Conservation (phyloP, 2,888 invertebrate genomes). For the Entomobrya multifasciata region DNA sequence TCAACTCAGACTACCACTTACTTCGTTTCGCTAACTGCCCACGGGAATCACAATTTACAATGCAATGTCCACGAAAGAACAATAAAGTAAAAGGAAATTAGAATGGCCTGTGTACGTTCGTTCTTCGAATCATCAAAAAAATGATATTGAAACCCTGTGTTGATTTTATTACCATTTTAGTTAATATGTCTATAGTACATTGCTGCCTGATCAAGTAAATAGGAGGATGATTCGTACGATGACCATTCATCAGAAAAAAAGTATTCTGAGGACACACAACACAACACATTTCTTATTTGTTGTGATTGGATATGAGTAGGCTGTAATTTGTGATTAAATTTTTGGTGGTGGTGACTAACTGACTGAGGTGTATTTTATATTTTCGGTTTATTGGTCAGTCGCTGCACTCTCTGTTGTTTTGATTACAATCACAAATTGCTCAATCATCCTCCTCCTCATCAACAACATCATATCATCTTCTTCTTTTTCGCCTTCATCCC, state of each 20-base stretch:
- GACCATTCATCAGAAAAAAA: no score
- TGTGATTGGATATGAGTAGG: not conserved
- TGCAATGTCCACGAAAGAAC: no score
- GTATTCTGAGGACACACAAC: no score
- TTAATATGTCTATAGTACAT: not conserved
- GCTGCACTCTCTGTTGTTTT: slow-evolving; percentile 24
- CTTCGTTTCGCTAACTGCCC: no score
- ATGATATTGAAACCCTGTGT: slow-evolving; percentile 35
- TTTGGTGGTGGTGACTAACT: not conserved
- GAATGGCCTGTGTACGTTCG: slow-evolving; percentile 1
- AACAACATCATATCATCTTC: slow-evolving; percentile 1
- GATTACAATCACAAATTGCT: slow-evolving; percentile 64
- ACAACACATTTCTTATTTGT: no score
- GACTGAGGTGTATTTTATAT: slow-evolving; percentile 9
- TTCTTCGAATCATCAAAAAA: not conserved
- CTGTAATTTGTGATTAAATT: slow-evolving; percentile 2
- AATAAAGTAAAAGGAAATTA: slow-evolving; percentile 42
- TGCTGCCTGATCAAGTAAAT: not conserved
- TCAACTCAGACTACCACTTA: not conserved
- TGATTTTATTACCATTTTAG: slow-evolving; percentile 5
- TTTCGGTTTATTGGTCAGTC: slow-evolving; percentile 52
- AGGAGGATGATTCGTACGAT: not conserved
- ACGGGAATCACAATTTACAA: slow-evolving; percentile 38
- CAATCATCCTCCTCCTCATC: slow-evolving; percentile 57
- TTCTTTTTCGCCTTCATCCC: no score